Base-by-base conservation (phyloP, 2,113 vertebrate genomes). In the Ploceus nigricollis region DNA sequence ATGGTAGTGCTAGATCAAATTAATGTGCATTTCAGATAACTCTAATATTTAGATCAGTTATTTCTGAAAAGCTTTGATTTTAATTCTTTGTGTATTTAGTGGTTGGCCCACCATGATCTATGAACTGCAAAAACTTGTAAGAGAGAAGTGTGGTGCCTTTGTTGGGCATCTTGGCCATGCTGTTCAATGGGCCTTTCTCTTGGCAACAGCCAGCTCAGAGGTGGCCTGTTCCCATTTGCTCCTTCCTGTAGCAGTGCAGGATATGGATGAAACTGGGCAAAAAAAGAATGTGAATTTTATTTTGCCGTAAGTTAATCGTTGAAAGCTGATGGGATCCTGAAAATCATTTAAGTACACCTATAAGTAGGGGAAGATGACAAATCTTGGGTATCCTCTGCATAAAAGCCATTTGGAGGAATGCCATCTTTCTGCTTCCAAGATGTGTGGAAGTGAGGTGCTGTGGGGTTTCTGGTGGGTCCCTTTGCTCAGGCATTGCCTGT, bases 371-470 rank as follows among this genome's bases (percentile, higher is more conserved):
- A 87, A 66, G 35, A 56, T 2, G 10, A 48, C 76, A 76, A 18
- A 16, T 27, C 42, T 22, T 54, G 31, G 12, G 37, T 50, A 42
- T 57, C 10, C 8, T 61, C 13, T 2, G 4, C 22, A 5, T 53
- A 18, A 33, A 77, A 69, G 45, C 37, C 48, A 0, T 61, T 30
- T 51, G 68, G 71, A 69, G 58, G n/a, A 91, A n/a, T 48, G 10
- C 7, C 8, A 9, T 73, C 28, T 54, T 75, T 33, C 35, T 91
- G 60, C 44, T 81, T 68, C 61, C 17, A 24, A 17, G 28, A 4
- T 24, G 14, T 4, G 3, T 1, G 23, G 30, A 22, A 8, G 0
- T 10, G 39, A 20, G 56, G 35, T 39, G 15, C 70, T 51, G 12
- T 1, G 2, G 56, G 50, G 24, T 24, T 31, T 15, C 51, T 24